phyloP scores from a whole-genome alignment of 2,888 invertebrate species.

The Crocallis elinguaria region DNA sequence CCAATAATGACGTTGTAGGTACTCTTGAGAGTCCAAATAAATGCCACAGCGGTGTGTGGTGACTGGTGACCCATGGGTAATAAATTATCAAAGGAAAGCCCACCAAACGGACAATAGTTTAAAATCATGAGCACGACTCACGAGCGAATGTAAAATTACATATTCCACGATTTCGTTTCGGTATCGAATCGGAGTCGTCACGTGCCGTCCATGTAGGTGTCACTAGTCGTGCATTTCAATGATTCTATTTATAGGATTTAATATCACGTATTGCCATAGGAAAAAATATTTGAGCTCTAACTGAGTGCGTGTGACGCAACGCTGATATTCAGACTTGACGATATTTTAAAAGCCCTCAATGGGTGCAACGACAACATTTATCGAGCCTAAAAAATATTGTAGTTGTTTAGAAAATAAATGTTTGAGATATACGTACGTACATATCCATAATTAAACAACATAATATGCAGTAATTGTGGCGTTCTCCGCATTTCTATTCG shows the following conservation, averaged over 20 bases:
- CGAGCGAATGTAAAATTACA: slow-evolving; percentile 22
- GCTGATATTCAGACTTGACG: slow-evolving; percentile 5
- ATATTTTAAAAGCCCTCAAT: slow-evolving; percentile 1
- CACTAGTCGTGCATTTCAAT: slow-evolving; percentile 28
- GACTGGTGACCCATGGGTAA: no score
- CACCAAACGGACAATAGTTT: slow-evolving; percentile 14
- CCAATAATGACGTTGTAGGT: no score
- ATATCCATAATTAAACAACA: no score
- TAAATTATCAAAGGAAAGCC: not conserved
- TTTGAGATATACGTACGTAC: no score
- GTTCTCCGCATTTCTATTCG: no score
- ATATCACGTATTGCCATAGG: slow-evolving; percentile 22
- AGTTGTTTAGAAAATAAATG: no score
- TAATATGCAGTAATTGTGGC: no score
- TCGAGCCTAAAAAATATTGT: no score
- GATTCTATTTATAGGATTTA: slow-evolving; percentile 22
- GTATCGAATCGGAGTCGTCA: slow-evolving; percentile 13
- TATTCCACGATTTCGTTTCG: slow-evolving; percentile 32
- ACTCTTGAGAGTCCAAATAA: no score
- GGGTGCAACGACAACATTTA: not conserved
- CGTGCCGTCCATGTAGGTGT: slow-evolving; percentile 25
- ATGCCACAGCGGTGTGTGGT: no score
- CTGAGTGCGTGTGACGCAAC: slow-evolving; percentile 12
- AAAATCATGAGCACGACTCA: slow-evolving; percentile 25
- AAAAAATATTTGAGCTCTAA: slow-evolving; percentile 10